A percentile compares a stretch with the other conserved stretches of the same genome.
phyloP scores from a whole-genome alignment of 2,797 vertebrate genomes.

The Australoheros facetus region DNA sequence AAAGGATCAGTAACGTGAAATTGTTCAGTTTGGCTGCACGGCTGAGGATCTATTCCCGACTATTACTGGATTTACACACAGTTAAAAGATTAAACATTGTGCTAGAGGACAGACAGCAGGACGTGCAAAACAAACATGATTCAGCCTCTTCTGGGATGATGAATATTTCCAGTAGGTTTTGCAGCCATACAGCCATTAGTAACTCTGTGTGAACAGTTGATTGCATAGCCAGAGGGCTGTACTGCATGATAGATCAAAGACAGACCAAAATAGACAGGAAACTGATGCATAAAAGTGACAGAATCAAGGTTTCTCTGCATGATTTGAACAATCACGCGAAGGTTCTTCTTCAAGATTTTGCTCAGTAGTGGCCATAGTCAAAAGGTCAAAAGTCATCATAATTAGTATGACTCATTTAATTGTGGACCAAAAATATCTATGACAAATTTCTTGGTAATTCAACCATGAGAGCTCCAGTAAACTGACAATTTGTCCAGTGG shows the following conservation, averaged over 20 bases:
- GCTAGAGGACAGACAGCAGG: background rate
- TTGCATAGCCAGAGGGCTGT: background rate
- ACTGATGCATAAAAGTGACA: background rate
- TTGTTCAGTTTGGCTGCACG: background rate
- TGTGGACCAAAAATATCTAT: background rate
- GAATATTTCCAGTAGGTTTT: background rate
- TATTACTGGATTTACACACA: background rate
- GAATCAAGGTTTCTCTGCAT: background rate
- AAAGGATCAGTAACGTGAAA: background rate
- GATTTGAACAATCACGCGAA: too few species aligned
- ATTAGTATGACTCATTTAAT: conserved; percentile 2
- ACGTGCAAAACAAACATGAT: background rate
- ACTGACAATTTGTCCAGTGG: background rate
- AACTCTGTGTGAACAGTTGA: background rate
- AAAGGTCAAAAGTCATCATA: background rate
- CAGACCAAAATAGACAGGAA: background rate
- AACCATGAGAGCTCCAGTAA: background rate
- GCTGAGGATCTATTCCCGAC: background rate
- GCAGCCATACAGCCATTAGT: background rate
- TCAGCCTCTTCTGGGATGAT: background rate
- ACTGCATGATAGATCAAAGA: background rate
- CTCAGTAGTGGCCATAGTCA: background rate
- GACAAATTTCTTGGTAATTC: background rate
- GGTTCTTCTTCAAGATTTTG: background rate
- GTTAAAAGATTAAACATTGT: background rate